These are phyloP conservation scores for Aphelenchoides besseyi DNA, from an alignment of 1,140 invertebrate genomes.

Conservation along the genomic window DNA sequence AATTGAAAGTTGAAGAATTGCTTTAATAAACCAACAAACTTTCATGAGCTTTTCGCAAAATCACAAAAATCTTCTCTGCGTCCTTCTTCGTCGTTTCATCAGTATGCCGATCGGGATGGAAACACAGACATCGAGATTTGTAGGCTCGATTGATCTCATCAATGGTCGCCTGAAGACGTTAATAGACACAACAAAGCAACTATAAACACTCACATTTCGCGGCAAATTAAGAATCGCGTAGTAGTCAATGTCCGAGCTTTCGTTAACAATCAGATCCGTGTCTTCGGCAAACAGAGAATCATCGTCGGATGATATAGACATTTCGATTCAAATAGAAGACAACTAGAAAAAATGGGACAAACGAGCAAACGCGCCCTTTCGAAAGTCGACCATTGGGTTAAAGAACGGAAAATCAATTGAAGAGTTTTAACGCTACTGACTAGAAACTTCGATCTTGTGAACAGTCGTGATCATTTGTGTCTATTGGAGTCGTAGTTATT, in stretches of 20 bases:
- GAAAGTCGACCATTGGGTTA: too few relatives aligned
- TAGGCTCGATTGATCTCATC: constrained; percentile 59
- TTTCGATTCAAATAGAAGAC: too few relatives aligned
- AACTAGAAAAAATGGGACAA: too few relatives aligned
- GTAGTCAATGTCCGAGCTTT: constrained; percentile 53
- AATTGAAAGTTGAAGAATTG: constrained; percentile 22
- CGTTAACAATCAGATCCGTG: constrained; percentile 35
- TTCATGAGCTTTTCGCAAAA: constrained; percentile 53
- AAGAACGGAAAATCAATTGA: too few relatives aligned
- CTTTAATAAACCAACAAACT: constrained; percentile 31
- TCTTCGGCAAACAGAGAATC: constrained; percentile 44
- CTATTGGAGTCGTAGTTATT: too few relatives aligned
- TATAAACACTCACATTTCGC: constrained; percentile 40
- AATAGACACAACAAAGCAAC: constrained; percentile 1
- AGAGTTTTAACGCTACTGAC: background rate
- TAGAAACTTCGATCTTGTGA: too few relatives aligned
- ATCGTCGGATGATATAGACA: constrained; percentile 46
- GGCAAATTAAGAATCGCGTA: constrained; percentile 58
- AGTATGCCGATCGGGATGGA: constrained; percentile 59
- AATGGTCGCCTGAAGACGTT: constrained; percentile 47
- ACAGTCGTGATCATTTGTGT: too few relatives aligned
- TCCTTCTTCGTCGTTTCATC: constrained; percentile 53
- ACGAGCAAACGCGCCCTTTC: too few relatives aligned
- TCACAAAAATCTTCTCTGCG: constrained; percentile 55
- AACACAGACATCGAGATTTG: constrained; percentile 54